Conservation (phyloP, 2,797 vertebrate species). For the Myioborus melanocephalus region DNA sequence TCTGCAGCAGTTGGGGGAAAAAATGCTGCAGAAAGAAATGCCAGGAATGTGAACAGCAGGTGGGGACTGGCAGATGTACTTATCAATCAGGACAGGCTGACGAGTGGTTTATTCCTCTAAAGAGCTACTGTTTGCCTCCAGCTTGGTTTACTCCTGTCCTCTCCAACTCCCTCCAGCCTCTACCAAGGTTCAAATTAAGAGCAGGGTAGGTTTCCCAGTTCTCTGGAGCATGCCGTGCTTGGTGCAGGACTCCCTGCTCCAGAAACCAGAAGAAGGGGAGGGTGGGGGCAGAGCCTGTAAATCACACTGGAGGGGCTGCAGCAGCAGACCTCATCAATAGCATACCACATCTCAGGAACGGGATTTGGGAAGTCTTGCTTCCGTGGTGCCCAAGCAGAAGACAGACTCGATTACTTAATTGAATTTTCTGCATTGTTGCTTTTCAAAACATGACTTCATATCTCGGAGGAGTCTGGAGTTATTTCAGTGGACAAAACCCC, state of each 20-base stretch:
- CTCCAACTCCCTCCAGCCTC: background rate
- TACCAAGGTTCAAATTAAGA: background rate
- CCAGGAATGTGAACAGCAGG: conserved; percentile 50
- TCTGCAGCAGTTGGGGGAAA: conserved; percentile 19
- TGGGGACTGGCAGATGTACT: conserved; percentile 55
- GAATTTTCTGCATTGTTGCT: conserved; percentile 42
- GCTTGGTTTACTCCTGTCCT: background rate
- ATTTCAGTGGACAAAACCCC: background rate
- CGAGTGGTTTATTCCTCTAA: conserved; percentile 46
- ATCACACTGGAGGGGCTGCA: background rate
- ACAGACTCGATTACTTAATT: conserved; percentile 38
- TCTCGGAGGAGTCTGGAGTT: background rate
- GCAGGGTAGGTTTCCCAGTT: background rate
- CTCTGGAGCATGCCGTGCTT: background rate
- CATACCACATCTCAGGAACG: background rate
- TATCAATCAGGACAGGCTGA: conserved; percentile 61
- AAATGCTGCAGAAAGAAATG: conserved; percentile 52
- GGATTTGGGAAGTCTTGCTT: conserved; percentile 26
- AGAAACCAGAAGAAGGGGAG: background rate
- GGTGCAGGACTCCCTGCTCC: background rate
- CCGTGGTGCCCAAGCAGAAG: background rate
- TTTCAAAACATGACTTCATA: conserved; percentile 43
- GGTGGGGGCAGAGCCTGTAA: background rate
- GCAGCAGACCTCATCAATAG: background rate
- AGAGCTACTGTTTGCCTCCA: conserved; percentile 61